Evolutionary conservation across 2,797 vertebrate species (phyloP), one percentile per base, ranked within the genome.

Genomic region (Scolopax bukidnonensis): DNA sequence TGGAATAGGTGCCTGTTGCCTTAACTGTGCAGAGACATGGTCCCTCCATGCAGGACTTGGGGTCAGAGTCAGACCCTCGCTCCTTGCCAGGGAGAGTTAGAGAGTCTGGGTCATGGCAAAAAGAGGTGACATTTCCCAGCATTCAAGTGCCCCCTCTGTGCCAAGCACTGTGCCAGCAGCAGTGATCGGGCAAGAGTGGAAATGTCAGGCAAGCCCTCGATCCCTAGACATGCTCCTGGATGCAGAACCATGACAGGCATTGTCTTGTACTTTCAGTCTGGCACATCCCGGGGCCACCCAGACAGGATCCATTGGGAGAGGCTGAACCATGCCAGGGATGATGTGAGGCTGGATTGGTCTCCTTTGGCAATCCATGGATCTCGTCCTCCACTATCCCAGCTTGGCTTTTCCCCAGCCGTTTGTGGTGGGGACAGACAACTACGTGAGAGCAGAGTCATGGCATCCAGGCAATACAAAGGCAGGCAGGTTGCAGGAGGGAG

Each of bases 111-210:
- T 51, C 73, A 11, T 11, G 32, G 78, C 43, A 76, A 65, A 75
- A 80, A 76, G 78, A 80, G 82, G 80, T 38, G 71, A 80, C 11
- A 3, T 60, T 79, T 94, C 91, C 89, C 89, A 95, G 75, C 45
- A 95, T 94, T 94, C 87, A 93, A 96, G 68, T 95, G 94, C 78
- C 12, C 75, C 40, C 43, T 87, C 82, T 89, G 73, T 71, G 65
- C 94, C 40, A 28, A 91, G 89, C 56, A 10, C 2, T 4, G 73
- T 75, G 94, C 90, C 88, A 93, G 23, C 86, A 94, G 61, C 82
- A 87, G 87, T 10, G 1, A 30, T 14, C 0, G 0, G 59, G 43
- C 1, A 3, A 57, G 68, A 83, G 73, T 53, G 69, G 84, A 61
- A 87, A 73, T 57, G 77, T 73, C 87, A 95, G 61, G 57, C 69